These are phyloP conservation scores for Cheilosia vernalis DNA, from an alignment of 2,888 invertebrate genomes.

Conservation along the genomic window DNA sequence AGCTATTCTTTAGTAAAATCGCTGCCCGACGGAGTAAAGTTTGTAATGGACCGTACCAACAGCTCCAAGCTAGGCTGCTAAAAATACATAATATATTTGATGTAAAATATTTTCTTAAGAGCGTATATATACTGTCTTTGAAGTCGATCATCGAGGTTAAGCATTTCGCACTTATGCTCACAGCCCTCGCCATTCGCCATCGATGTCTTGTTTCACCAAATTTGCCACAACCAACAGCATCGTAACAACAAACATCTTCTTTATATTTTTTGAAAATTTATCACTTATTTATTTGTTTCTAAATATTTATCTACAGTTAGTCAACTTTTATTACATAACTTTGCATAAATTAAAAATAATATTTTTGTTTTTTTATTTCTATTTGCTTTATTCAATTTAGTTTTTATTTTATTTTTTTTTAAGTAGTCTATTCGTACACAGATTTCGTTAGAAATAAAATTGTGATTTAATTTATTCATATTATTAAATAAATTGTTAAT, in stretches of 20 bases:
- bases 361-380: slow-evolving; percentile 30
- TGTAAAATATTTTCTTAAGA: too few species aligned
- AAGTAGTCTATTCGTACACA: slow-evolving; percentile 60
- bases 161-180: too few species aligned
- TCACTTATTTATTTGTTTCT: slow-evolving; percentile 75
- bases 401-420: slow-evolving; percentile 22
- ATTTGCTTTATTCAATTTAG: slow-evolving; percentile 10
- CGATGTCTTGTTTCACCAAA: too few species aligned
- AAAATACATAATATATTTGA: too few species aligned
- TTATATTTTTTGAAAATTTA: slow-evolving; percentile 71
- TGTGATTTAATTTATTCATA: background rate
- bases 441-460: slow-evolving; percentile 34
- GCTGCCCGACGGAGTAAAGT: too few species aligned
- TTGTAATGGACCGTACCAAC: too few species aligned
- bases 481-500: slow-evolving; percentile 1
- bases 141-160: too few species aligned
- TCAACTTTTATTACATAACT: slow-evolving; percentile 74
- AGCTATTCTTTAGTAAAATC: too few species aligned
- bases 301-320: slow-evolving; percentile 75
- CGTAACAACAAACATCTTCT: slow-evolving; percentile 9
- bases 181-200: too few species aligned
- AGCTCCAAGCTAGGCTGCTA: too few species aligned
- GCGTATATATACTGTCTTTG: too few species aligned
- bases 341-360: slow-evolving; percentile 70
- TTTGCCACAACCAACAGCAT: background rate